Percentiles rank a stretch among this genome's conserved stretches.
phyloP scores from a whole-genome alignment of 2,113 vertebrate species.

The Anser brachyrhynchus region DNA sequence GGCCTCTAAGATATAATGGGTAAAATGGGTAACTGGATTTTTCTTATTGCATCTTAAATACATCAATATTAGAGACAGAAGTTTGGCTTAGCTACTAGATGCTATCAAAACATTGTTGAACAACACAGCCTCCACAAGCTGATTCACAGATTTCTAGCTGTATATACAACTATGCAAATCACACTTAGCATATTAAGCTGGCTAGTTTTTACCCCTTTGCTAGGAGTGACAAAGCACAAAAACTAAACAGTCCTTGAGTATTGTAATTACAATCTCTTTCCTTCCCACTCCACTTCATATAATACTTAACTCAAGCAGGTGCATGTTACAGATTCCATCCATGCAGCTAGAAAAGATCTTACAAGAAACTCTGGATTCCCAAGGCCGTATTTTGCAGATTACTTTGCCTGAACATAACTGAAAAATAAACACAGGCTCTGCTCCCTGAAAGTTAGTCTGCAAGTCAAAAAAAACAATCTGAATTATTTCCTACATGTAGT shows the following conservation, averaged over 20 bases:
- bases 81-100: not conserved
- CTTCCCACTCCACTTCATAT: not conserved
- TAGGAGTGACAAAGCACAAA: not conserved
- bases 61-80: not conserved
- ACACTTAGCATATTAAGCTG: not conserved
- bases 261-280: not conserved
- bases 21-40: not conserved
- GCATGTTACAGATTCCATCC: not conserved
- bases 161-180: not conserved
- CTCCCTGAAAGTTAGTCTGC: not conserved
- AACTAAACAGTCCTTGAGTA: not conserved
- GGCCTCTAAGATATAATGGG: not conserved
- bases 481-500: accelerated
- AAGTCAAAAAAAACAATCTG: not conserved
- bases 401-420: not conserved
- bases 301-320: not conserved
- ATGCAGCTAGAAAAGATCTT: not conserved
- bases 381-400: not conserved
- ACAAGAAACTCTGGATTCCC: not conserved
- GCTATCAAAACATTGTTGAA: not conserved
- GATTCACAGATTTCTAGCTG: not conserved
- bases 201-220: not conserved
- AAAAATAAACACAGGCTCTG: not conserved
- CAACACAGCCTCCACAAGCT: not conserved
- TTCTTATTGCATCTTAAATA: not conserved